These are phyloP conservation scores for Ciconia nigra DNA, from an alignment of 2,797 vertebrate genomes.

Conservation along the genomic window DNA sequence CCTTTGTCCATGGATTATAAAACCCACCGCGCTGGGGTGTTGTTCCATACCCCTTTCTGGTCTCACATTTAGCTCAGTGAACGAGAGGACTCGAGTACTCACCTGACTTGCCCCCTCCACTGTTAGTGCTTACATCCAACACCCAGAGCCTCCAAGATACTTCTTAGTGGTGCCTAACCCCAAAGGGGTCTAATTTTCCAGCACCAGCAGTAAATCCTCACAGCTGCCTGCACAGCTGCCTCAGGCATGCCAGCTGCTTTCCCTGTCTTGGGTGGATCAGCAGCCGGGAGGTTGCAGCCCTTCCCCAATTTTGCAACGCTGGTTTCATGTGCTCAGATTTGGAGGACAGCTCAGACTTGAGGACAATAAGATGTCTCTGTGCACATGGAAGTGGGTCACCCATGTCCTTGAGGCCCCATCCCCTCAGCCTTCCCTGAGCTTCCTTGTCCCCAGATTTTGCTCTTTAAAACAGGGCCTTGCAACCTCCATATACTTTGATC, in stretches of 20 bases:
- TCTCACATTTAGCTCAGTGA: not conserved
- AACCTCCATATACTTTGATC: not conserved
- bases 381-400: not conserved
- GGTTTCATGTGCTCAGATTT: not conserved
- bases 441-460: not conserved
- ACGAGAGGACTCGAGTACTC: not conserved
- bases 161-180: not conserved
- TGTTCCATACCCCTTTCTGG: not conserved
- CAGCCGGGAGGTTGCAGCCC: not conserved
- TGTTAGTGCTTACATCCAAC: fast-evolving
- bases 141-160: not conserved
- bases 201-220: not conserved
- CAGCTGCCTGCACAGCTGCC: not conserved
- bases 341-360: not conserved
- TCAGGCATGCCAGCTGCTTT: not conserved
- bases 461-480: not conserved
- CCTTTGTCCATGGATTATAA: not conserved
- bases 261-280: not conserved
- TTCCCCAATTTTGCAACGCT: not conserved
- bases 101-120: not conserved
- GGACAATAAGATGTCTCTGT: not conserved
- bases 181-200: not conserved
- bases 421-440: not conserved
- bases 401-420: not conserved
- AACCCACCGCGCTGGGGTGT: not conserved